Evolutionary conservation across 2,797 vertebrate species (phyloP).

Genomic region (Pipistrellus nathusii): DNA sequence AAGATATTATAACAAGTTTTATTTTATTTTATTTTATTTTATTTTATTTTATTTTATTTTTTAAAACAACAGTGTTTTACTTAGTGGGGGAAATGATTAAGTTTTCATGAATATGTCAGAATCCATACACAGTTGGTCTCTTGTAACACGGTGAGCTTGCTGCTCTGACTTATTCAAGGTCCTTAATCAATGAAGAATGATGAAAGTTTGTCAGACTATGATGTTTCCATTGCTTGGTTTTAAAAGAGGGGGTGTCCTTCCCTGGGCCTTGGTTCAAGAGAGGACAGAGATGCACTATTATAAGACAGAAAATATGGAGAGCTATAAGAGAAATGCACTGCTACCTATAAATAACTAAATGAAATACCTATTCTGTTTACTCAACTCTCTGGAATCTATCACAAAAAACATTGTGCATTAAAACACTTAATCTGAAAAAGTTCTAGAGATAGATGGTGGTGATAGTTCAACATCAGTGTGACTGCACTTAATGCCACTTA

Average conservation of each 20-base stretch:
- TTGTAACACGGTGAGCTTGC: not conserved
- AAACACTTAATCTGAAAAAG: not conserved
- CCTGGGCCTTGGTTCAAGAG: constrained; percentile 5
- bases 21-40: no score
- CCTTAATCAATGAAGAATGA: constrained; percentile 35
- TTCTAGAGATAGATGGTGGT: not conserved
- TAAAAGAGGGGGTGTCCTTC: not conserved
- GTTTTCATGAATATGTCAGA: not conserved
- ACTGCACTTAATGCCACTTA: not conserved
- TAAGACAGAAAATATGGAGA: constrained; percentile 7
- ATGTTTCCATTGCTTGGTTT: constrained; percentile 42
- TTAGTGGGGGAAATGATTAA: constrained; percentile 15
- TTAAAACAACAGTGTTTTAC: not conserved
- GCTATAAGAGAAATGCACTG: not conserved
- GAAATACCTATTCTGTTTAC: not conserved
- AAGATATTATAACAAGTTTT: constrained; percentile 26
- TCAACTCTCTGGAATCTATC: not conserved
- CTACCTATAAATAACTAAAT: constrained; percentile 1
- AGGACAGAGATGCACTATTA: constrained; percentile 6
- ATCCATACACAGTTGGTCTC: not conserved
- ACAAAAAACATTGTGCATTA: not conserved
- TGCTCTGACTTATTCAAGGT: constrained; percentile 2
- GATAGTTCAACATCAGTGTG: not conserved
- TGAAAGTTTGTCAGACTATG: not conserved
- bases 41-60: no score